Base-by-base conservation (phyloP, 2,797 vertebrate genomes). In the Pseudochirops corinnae region DNA sequence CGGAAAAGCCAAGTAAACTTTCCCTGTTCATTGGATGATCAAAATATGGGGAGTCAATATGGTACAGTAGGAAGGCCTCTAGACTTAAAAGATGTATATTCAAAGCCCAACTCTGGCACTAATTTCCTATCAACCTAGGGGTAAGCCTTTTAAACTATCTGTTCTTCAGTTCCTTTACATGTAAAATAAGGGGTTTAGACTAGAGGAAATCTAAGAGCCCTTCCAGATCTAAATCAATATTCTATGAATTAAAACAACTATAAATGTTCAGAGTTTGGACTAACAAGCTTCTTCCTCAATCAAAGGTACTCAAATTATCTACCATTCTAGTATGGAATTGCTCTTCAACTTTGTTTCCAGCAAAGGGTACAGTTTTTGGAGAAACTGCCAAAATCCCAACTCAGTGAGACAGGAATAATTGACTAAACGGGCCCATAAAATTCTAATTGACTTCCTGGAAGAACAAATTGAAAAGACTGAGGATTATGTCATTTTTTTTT, bases 11-110 rank as follows among this genome's bases (percentile, higher is more conserved):
- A 92, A 96, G 97, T 96, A 97, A 97, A 95, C 97, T 97, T 93
- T 93, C 97, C 97, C 94, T 97, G 96, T 97, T 97, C 95, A 96
- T 94, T 95, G 67, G 95, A 97, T 94, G 95, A 97, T 96, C 96
- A 95, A 98, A 97, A 97, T 97, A 93, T 92, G 94, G 74, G 55
- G 50, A 93, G 95, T 28, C 91, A 91, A 95, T 96, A 97, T 95
- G 96, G 96, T 96, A 92, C 18, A 74, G 16, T 39, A 39, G n/a
- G 18, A 74, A 82, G 18, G n/a, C 7, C n/a, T 82, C 2, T 3
- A 82, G 7, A 82, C 39, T 46, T 82, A 18, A 46, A 46, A 82
- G n/a, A 24, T 24, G 0, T 82, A 7, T 21, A 1, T 82, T 46
- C 67, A 24, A 82, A 82, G 39, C n/a, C 33, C 39, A 82, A 2